Evolutionary conservation across 2,888 invertebrate species (phyloP).

Genomic region (Heteropelma amictum): DNA sequence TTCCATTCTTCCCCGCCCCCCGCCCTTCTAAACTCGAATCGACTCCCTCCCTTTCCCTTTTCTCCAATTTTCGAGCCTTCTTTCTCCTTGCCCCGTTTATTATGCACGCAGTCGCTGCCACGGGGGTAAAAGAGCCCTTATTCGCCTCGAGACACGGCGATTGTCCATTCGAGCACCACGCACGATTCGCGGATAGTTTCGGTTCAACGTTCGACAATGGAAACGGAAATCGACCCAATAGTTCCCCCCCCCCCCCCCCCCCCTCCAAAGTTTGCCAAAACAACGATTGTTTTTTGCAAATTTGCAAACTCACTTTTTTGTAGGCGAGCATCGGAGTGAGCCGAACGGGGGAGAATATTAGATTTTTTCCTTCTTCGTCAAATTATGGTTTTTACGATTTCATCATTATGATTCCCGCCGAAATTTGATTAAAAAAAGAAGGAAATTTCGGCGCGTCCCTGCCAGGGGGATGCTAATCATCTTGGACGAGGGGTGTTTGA

Average conservation of each 20-base stretch:
- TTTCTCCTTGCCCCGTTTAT: too few relatives aligned
- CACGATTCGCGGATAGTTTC: slow-evolving; percentile 71
- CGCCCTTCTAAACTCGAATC: neutral
- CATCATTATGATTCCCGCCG: slow-evolving; percentile 2
- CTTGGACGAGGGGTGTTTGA: slow-evolving; percentile 73
- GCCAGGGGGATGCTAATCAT: slow-evolving; percentile 74
- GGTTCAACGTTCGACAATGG: slow-evolving; percentile 67
- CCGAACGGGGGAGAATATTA: too few relatives aligned
- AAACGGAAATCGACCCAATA: too few relatives aligned
- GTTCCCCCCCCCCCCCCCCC: too few relatives aligned
- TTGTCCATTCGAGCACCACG: slow-evolving; percentile 67
- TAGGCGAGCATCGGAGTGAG: too few relatives aligned
- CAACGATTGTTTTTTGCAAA: too few relatives aligned
- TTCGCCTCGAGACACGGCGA: slow-evolving; percentile 62
- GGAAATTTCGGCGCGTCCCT: slow-evolving; percentile 66
- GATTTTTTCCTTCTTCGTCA: neutral
- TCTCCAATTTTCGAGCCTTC: neutral
- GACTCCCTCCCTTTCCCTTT: slow-evolving; percentile 3
- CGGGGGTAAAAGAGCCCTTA: slow-evolving; percentile 9
- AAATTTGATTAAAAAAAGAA: too few relatives aligned
- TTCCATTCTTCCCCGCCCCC: slow-evolving; percentile 36
- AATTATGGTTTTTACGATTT: neutral
- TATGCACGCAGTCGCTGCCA: slow-evolving; percentile 38
- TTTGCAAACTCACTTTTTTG: too few relatives aligned
- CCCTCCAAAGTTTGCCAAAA: too few relatives aligned